Evolutionary conservation across 92 coral and sea anemone species (phyloP).

Genomic region (Epizoanthus scotinus): DNA sequence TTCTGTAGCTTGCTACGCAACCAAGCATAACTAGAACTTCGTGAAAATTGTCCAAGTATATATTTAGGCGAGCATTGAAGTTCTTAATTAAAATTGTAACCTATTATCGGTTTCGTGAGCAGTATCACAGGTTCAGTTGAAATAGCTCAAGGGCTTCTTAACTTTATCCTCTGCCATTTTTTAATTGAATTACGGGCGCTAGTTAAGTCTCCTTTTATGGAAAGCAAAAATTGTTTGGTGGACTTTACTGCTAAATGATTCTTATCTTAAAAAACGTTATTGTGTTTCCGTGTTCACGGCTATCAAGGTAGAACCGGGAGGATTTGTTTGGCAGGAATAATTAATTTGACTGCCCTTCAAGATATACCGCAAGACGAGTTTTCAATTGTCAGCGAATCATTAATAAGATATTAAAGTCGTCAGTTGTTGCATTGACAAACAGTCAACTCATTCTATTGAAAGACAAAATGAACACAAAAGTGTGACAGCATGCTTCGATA

Average conservation of each 20-base stretch:
- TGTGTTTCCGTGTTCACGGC: background rate
- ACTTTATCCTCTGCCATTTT: background rate
- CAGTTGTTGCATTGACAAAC: too few relatives aligned
- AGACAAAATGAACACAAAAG: too few relatives aligned
- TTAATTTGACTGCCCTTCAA: background rate
- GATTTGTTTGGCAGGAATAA: background rate
- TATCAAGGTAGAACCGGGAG: background rate
- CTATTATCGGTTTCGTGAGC: conserved; percentile 17
- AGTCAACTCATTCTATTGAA: too few relatives aligned
- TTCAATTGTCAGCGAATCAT: background rate
- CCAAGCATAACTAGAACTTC: background rate
- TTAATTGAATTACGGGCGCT: background rate
- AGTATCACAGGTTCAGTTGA: conserved; percentile 13
- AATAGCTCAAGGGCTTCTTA: conserved; percentile 13
- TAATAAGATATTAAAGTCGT: too few relatives aligned
- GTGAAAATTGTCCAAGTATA: background rate
- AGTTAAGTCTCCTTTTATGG: background rate
- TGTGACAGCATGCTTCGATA: too few relatives aligned
- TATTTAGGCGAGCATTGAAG: background rate
- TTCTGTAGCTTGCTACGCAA: background rate
- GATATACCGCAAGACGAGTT: conserved; percentile 9
- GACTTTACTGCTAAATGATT: background rate
- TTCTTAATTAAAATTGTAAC: conserved; percentile 4
- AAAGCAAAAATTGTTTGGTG: background rate
- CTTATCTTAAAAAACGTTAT: background rate